Base-by-base conservation (phyloP, 2,797 vertebrate genomes). In the Premnoplex brunnescens region DNA sequence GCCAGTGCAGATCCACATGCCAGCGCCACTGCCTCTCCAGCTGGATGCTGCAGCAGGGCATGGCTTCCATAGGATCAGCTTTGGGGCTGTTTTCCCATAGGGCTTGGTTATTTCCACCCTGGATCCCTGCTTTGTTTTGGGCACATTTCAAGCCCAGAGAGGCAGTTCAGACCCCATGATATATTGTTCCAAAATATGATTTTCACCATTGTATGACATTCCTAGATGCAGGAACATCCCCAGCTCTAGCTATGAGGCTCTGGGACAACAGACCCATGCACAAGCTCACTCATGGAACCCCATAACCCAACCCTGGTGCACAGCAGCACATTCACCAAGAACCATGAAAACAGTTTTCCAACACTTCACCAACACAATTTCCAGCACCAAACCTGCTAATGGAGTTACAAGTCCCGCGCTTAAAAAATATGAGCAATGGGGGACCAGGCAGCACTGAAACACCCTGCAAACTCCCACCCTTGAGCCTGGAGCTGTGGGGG, bases 1-100 rank as follows among this genome's bases (percentile, higher is more conserved):
- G 0, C 48, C 12, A 3, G 37, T 0, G 3, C 75, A 51, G 21
- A 39, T 4, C 22, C 0, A 15, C 0, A 8, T 17, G 51, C 58
- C 74, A 56, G 51, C 1, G 0, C 58, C 0, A 1, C 69, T 41
- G 48, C 46, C 30, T 12, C 52, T 73, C 34, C 32, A 1, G 69
- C n/a, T 37, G 27, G 2, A 1, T 1, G 1, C 80, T 30, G 18
- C 69, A 39, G 44, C 5, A 2, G 59, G 37, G 23, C n/a, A 23
- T 0, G 2, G 21, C 16, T 66, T 46, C 22, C 43, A 30, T 1
- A 10, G 62, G 30, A 64, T 36, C 44, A 48, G 27, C 22, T 43
- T 18, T 44, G 34, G 32, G 49, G 23, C 7, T 49, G 18, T 26
- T 54, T 55, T 24, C 36, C 55, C 56, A 0, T 2, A 6, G 37